phyloP scores from a whole-genome alignment of 1,140 invertebrate species.

The Xylocopa sonorina region DNA sequence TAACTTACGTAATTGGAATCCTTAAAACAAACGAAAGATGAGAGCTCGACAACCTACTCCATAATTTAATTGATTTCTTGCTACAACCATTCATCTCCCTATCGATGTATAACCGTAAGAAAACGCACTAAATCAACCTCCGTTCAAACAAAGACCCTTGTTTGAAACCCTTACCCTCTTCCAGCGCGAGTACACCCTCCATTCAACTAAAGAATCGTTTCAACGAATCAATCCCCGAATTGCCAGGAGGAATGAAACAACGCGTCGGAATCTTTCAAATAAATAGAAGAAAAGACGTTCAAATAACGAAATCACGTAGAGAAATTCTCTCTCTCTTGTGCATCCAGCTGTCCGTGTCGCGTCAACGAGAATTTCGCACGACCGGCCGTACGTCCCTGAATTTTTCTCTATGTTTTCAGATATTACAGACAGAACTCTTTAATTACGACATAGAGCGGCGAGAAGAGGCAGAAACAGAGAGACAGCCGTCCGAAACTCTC shows the following conservation, averaged over 20 bases:
- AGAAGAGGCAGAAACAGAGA: conserved; percentile 43
- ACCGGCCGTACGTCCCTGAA: conserved; percentile 33
- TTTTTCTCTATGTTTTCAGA: conserved; percentile 63
- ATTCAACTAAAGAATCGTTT: too few species aligned
- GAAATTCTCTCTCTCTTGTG: not conserved
- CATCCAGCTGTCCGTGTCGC: not conserved
- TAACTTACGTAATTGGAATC: too few species aligned
- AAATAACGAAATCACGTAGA: conserved; percentile 24
- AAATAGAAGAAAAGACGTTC: not conserved
- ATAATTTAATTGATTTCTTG: not conserved
- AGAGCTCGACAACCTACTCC: too few species aligned
- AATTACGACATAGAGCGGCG: conserved; percentile 56
- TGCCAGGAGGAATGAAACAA: not conserved
- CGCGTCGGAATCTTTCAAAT: not conserved
- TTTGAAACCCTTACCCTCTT: not conserved
- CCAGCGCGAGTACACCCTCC: not conserved
- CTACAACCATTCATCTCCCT: not conserved
- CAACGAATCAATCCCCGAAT: conserved; percentile 7
- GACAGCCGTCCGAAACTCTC: conserved; percentile 41
- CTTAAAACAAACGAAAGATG: not conserved
- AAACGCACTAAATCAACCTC: not conserved
- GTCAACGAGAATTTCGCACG: conserved; percentile 16
- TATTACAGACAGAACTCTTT: conserved; percentile 59
- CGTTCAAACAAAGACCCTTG: not conserved
- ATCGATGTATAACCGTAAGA: not conserved